Base-by-base conservation (phyloP, 2,888 invertebrate species). In the Oscheius sp. region DNA sequence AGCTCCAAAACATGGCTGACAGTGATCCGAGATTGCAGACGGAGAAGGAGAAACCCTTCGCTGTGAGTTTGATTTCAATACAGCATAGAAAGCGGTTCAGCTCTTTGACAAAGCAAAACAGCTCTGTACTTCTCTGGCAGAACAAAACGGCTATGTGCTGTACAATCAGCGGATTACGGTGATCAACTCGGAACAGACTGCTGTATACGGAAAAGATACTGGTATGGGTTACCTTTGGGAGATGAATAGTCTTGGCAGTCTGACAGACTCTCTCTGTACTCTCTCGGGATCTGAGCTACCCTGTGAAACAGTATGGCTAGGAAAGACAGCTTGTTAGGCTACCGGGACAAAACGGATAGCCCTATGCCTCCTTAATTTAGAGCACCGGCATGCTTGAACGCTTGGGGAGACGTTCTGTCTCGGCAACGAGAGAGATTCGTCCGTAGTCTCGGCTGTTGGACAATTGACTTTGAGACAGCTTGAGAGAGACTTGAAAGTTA, bases 81-180 rank as follows among this genome's bases (percentile, higher is more conserved):
- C 21, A 7, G 4, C 1, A 10, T 21, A 5, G 9, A 7, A 7
- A n/a, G 60, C 10, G 55, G 55, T 79, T 57, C 65, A 86, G 86
- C 75, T 87, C 35, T 89, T 81, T 66, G 85, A 86, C 78, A 88
- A 88, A 77, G 84, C 84, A 62, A 88, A 88, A 75, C 83, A 88
- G 62, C 70, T 89, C 50, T 88, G 88, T 65, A 76, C 82, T 3
- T 75, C 80, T 1, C 63, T 74, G n/a, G 89, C 88, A 0, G 71
- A 73, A 29, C 71, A 79, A n/a, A 68, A 74, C 9, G 86, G 86
- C 7, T 78, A 78, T 32, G 32, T 32, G 1, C 47, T 86, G 4
- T 80, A 82, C 65, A 77, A 78, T 9, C 80, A 82, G 71, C 80
- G 79, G 50, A 86, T 88, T 55, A 88, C 85, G 0, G 81, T 88